These are phyloP conservation scores for Meda fulgida DNA, from an alignment of 2,797 vertebrate genomes.

Conservation along the genomic window DNA sequence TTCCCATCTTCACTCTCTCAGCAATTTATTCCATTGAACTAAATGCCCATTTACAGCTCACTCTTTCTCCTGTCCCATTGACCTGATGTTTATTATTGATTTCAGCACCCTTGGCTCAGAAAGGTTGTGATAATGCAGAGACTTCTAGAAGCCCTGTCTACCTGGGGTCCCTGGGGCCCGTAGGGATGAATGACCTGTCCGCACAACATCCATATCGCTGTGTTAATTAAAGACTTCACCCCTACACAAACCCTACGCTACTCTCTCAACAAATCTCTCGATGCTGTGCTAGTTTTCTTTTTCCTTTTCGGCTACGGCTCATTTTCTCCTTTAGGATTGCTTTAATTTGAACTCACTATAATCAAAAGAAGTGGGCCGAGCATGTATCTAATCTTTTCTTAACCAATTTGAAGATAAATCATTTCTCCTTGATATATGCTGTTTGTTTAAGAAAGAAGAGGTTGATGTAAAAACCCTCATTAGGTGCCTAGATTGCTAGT, in stretches of 20 bases:
- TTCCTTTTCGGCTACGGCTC: background rate
- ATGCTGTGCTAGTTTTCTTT: constrained; percentile 15
- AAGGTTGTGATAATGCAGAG: constrained; percentile 61
- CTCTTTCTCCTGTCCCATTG: constrained; percentile 76
- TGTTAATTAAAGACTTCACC: constrained; percentile 73
- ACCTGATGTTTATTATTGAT: constrained; percentile 77
- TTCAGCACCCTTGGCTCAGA: constrained; percentile 62
- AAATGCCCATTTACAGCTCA: constrained; percentile 77
- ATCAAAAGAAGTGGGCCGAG: background rate
- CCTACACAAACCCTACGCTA: constrained; percentile 57
- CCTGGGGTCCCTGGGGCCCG: constrained; percentile 65
- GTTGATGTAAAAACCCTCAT: background rate
- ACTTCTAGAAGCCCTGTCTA: constrained; percentile 51
- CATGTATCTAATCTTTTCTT: background rate
- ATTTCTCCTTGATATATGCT: background rate
- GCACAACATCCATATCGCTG: constrained; percentile 72
- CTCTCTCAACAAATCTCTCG: constrained; percentile 58
- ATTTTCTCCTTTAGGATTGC: background rate
- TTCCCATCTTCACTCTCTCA: constrained; percentile 49
- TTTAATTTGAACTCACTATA: background rate
- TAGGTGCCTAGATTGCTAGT: background rate
- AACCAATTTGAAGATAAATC: too few relatives aligned
- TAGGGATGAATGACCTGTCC: constrained; percentile 74
- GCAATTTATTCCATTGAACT: constrained; percentile 76
- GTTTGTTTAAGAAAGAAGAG: constrained; percentile 4